These are phyloP conservation scores for Paedocypris micromegethes DNA, from an alignment of 2,797 vertebrate genomes.

Conservation along the genomic window DNA sequence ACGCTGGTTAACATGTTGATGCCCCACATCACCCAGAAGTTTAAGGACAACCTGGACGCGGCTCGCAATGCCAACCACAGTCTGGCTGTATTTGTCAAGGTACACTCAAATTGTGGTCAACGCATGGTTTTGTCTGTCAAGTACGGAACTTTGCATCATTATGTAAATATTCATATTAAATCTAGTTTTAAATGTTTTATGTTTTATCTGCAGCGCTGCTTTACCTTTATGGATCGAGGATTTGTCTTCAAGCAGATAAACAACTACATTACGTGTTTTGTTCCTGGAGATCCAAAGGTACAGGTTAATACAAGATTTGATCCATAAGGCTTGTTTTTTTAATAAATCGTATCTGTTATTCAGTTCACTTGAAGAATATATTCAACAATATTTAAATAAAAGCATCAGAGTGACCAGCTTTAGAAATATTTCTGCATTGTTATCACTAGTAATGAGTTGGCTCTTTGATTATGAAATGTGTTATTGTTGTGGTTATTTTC, in stretches of 20 bases:
- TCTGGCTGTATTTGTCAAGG: slow-evolving; percentile 95
- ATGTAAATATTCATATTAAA: background rate
- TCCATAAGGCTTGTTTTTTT: background rate
- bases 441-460: too few relatives aligned
- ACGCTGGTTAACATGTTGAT: slow-evolving; percentile 94
- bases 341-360: too few relatives aligned
- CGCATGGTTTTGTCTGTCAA: slow-evolving; percentile 1
- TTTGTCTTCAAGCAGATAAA: slow-evolving; percentile 98
- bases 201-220: slow-evolving; percentile 76
- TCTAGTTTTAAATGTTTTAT: background rate
- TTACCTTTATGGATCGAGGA: slow-evolving; percentile 96
- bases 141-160: background rate
- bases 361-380: too few relatives aligned
- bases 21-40: slow-evolving; percentile 97
- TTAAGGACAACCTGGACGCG: slow-evolving; percentile 92
- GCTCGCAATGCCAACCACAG: slow-evolving; percentile 96
- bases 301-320: background rate
- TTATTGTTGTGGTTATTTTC: slow-evolving; percentile 40
- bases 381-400: too few relatives aligned
- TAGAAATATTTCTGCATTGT: too few relatives aligned
- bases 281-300: slow-evolving; percentile 94
- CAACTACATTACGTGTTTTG: slow-evolving; percentile 93
- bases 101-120: slow-evolving; percentile 46
- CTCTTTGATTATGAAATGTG: too few relatives aligned
- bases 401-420: too few relatives aligned